Evolutionary conservation across 2,888 invertebrate species (phyloP), one percentile per base, ranked within the genome.

Genomic region (Prenolepis imparis): DNA sequence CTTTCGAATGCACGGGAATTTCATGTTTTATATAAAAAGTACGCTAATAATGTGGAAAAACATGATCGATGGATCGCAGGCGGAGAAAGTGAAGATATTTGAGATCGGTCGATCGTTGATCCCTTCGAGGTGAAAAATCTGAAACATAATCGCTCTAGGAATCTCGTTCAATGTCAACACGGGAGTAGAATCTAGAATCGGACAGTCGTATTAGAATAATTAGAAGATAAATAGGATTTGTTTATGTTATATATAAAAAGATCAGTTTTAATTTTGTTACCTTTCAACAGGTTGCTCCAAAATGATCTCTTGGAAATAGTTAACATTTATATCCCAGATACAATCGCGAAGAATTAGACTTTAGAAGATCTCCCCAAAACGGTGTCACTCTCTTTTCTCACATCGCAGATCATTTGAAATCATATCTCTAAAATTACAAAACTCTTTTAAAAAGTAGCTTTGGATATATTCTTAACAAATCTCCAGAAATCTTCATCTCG

Each of bases 1-100:
- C 67, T 77, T 77, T 77, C 67, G 67, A 77, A 67, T 41, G 52
- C 39, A 66, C 39, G 36, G 11, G 41, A 12, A 59, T 32, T 68
- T 59, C 52, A 59, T 44, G 32, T 68, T 59, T 68, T 59, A 41
- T 59, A 41, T 59, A 78, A 78, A 78, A 77, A 77, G 55, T 21
- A 21, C 24, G 44, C 32, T 9, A 55, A 67, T 66, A 66, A 21
- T 9, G 64, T 64, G 44, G n/a, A 55, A 48, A 48, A 77, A 57
- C 21, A n/a, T 68, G 44, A 52, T n/a, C 32, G 18, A 24, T 52
- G 64, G 32, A 59, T 68, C 59, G 59, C 68, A 12, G 41, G 18
- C 6, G 24, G 68, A 36, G 78, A 78, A 78, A 78, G 57, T 68
- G 32, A 78, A 24, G 64, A 75, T 36, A 75, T 24, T 59, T 6